These are phyloP conservation scores for Trichonephila clavata DNA, from an alignment of 1,140 invertebrate genomes.

Conservation along the genomic window DNA sequence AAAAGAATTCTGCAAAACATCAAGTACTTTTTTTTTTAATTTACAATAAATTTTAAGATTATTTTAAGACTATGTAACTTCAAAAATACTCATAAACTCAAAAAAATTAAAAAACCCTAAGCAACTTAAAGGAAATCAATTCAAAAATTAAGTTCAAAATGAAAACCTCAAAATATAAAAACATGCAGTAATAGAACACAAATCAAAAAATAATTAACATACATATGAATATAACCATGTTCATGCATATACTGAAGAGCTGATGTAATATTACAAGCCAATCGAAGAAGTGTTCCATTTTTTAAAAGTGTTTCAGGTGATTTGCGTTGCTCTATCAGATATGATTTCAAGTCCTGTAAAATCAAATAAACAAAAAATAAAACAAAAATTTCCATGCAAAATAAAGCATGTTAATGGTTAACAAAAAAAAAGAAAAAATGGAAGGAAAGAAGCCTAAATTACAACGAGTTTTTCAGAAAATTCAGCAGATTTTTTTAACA, in stretches of 20 bases:
- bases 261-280: slow-evolving; percentile 84
- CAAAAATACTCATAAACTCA: neutral
- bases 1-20: too few species aligned
- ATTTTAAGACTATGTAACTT: neutral
- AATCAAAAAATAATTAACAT: slow-evolving; percentile 78
- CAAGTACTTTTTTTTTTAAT: too few species aligned
- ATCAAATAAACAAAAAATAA: slow-evolving; percentile 2
- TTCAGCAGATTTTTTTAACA: too few species aligned
- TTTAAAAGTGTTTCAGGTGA: slow-evolving; percentile 81
- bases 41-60: neutral
- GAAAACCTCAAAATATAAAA: neutral
- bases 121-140: neutral
- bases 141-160: neutral
- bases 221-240: slow-evolving; percentile 85
- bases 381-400: too few species aligned
- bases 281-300: slow-evolving; percentile 83
- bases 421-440: neutral
- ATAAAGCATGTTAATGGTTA: neutral
- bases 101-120: neutral
- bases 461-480: too few species aligned
- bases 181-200: neutral
- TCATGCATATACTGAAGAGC: slow-evolving; percentile 84
- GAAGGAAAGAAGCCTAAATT: neutral
- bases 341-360: slow-evolving; percentile 84
- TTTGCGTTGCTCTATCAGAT: slow-evolving; percentile 83